Conservation (phyloP, 2,888 invertebrate genomes). For the Aquatica leii region DNA sequence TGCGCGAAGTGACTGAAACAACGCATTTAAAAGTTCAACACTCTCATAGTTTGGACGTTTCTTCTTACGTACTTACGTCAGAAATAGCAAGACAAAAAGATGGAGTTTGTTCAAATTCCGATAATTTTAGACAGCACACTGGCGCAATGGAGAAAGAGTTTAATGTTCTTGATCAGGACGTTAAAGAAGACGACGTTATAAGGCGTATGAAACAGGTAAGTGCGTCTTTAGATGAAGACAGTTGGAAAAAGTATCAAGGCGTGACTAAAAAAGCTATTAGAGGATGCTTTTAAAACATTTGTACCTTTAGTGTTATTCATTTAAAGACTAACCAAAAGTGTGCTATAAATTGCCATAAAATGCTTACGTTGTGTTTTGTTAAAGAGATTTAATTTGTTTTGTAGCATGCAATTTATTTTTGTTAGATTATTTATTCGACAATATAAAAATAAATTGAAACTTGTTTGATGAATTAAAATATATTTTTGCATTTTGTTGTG, state of each 20-base stretch:
- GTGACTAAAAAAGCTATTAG: slow-evolving; percentile 68
- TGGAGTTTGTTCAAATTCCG: slow-evolving; percentile 37
- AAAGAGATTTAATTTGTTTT: background rate
- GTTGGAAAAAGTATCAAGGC: slow-evolving; percentile 63
- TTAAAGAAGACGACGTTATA: slow-evolving; percentile 56
- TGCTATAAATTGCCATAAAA: slow-evolving; percentile 8
- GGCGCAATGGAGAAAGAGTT: background rate
- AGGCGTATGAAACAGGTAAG: slow-evolving; percentile 63
- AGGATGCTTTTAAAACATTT: slow-evolving; percentile 61
- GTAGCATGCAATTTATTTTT: background rate
- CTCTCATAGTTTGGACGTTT: slow-evolving; percentile 63
- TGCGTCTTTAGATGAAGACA: slow-evolving; percentile 54
- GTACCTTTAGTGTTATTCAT: slow-evolving; percentile 8
- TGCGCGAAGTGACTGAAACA: slow-evolving; percentile 63
- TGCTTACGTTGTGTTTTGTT: slow-evolving; percentile 1
- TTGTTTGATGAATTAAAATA: slow-evolving; percentile 6
- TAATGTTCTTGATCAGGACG: slow-evolving; percentile 39
- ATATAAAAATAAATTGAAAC: background rate
- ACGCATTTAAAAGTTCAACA: slow-evolving; percentile 64
- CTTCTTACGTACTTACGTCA: slow-evolving; percentile 64
- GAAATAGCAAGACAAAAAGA: slow-evolving; percentile 61
- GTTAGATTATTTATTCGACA: background rate
- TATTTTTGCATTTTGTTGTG: slow-evolving; percentile 18
- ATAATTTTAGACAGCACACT: background rate
- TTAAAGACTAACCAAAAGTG: background rate